These are phyloP conservation scores for Entomobrya proxima DNA, from an alignment of 2,888 invertebrate species.

Conservation along the genomic window DNA sequence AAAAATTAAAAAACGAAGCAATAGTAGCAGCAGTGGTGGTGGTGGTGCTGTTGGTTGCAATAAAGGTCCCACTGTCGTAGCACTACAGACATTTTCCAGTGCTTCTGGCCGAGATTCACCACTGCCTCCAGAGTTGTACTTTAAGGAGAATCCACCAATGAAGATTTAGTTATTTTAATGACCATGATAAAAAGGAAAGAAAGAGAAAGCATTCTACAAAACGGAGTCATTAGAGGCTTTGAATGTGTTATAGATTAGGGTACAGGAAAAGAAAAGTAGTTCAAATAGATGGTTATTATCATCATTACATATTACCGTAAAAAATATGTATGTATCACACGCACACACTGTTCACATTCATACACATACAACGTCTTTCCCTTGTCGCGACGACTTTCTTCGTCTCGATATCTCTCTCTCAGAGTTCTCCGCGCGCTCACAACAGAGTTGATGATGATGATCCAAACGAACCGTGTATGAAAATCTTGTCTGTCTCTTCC, in stretches of 20 bases:
- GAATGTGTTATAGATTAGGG: slow-evolving; percentile 4
- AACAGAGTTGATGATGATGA: background rate
- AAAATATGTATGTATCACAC: background rate
- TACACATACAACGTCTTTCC: slow-evolving; percentile 39
- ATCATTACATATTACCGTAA: slow-evolving; percentile 5
- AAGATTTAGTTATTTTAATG: slow-evolving; percentile 55
- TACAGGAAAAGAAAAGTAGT: background rate
- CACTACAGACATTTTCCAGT: slow-evolving; percentile 40
- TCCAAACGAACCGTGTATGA: slow-evolving; percentile 39
- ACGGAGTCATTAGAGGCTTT: slow-evolving; percentile 7
- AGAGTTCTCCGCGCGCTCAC: background rate
- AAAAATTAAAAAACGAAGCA: slow-evolving; percentile 40
- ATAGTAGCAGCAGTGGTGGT: background rate
- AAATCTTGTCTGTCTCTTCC: slow-evolving; percentile 38
- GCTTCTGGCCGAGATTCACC: slow-evolving; percentile 1
- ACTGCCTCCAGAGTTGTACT: slow-evolving; percentile 67
- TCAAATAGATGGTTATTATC: background rate
- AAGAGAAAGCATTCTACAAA: background rate
- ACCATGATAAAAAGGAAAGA: background rate
- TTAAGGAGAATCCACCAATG: slow-evolving; percentile 68
- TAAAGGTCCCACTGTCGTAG: slow-evolving; percentile 11
- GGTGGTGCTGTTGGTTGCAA: background rate
- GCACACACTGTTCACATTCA: background rate
- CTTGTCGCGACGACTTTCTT: background rate
- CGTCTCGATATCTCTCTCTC: background rate